A percentile compares a stretch with the other conserved stretches of the same genome.
Evolutionary conservation across 2,888 invertebrate genomes (phyloP).

Genomic region (Scaptomyza polygonia): DNA sequence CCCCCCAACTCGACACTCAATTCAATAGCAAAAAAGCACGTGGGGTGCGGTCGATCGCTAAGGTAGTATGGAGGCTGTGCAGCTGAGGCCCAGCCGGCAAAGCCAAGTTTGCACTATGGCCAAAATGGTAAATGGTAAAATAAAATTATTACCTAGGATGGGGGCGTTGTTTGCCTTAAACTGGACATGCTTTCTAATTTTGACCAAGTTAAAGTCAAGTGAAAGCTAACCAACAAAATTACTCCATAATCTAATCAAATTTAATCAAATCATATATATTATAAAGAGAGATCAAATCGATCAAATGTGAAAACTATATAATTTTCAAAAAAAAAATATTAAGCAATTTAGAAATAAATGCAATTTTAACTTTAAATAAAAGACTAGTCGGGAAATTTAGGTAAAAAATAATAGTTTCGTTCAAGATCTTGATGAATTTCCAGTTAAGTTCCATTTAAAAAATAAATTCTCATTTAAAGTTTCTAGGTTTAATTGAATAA

Average conservation of each 20-base stretch:
- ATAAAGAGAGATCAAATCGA: neutral
- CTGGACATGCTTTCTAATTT: slow-evolving; percentile 60
- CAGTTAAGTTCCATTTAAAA: neutral
- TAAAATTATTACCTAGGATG: slow-evolving; percentile 59
- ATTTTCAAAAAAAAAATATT: neutral
- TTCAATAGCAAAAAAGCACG: slow-evolving; percentile 51
- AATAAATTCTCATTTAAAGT: neutral
- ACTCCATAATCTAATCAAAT: slow-evolving; percentile 22
- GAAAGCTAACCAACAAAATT: slow-evolving; percentile 45
- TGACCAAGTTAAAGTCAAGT: slow-evolving; percentile 39
- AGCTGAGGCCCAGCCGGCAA: slow-evolving; percentile 37
- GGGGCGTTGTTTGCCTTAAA: slow-evolving; percentile 62
- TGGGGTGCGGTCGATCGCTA: slow-evolving; percentile 76
- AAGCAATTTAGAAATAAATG: neutral
- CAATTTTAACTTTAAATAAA: neutral
- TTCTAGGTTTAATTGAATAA: neutral
- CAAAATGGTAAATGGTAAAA: slow-evolving; percentile 2
- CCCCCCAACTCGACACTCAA: slow-evolving; percentile 2
- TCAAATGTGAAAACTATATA: too few relatives aligned
- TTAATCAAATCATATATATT: slow-evolving; percentile 14
- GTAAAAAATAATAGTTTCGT: neutral
- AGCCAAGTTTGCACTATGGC: slow-evolving; percentile 1
- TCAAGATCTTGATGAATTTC: too few relatives aligned
- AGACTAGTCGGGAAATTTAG: too few relatives aligned
- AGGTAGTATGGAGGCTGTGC: too few relatives aligned